Conservation (phyloP, 2,113 vertebrate species). For the Actinemys pallida region DNA sequence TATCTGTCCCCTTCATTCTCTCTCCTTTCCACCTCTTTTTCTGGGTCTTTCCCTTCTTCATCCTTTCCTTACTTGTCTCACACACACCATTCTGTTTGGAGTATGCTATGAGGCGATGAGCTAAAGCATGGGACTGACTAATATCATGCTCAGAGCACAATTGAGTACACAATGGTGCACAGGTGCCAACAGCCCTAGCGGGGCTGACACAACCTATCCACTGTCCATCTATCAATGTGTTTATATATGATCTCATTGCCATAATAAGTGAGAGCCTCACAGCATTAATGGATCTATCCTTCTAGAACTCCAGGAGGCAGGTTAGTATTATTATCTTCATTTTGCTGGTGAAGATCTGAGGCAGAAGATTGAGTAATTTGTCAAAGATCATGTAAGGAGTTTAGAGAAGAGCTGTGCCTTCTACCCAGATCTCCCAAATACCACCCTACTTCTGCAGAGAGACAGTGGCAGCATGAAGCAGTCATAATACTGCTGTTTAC, state of each 20-base stretch:
- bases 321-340: not conserved
- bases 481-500: too few species aligned
- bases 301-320: accelerated
- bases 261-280: not conserved
- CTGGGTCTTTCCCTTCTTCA: too few species aligned
- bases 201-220: not conserved
- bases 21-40: not conserved
- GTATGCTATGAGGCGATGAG: accelerated
- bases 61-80: too few species aligned
- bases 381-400: not conserved
- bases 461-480: too few species aligned
- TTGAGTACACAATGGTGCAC: not conserved
- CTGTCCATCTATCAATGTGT: not conserved
- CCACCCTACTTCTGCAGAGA: not conserved
- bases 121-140: not conserved
- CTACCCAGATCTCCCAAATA: not conserved
- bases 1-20: not conserved
- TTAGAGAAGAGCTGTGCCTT: not conserved
- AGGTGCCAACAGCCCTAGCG: not conserved
- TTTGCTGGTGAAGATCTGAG: not conserved
- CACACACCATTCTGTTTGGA: not conserved
- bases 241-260: not conserved
- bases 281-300: not conserved
- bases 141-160: not conserved
- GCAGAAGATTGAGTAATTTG: not conserved